Percentiles rank a stretch among this genome's conserved stretches.
These are phyloP conservation scores for Sebastes flavidus DNA, from an alignment of 2,797 vertebrate species.

Conservation along the genomic window DNA sequence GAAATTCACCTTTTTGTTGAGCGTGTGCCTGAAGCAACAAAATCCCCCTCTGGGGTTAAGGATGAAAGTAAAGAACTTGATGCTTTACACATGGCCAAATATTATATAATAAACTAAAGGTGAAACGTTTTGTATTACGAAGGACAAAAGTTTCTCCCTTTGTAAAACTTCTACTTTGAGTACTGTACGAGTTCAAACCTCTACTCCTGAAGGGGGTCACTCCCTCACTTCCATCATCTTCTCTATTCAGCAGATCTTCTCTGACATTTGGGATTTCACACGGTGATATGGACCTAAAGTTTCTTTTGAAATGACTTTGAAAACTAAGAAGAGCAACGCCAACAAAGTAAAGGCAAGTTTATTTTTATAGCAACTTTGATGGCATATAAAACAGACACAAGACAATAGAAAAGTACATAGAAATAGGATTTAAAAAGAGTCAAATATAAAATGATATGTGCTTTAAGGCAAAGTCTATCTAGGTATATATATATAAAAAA, in stretches of 20 bases:
- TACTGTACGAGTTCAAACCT: neutral
- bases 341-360: neutral
- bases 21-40: conserved; percentile 32
- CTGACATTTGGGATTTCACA: conserved; percentile 14
- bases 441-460: neutral
- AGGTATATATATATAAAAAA: neutral
- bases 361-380: neutral
- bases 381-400: neutral
- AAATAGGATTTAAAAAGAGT: neutral
- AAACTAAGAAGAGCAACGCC: neutral
- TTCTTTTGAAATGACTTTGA: neutral
- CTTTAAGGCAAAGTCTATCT: neutral
- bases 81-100: conserved; percentile 10
- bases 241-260: neutral
- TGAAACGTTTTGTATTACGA: neutral
- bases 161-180: conserved; percentile 1
- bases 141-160: neutral
- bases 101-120: neutral
- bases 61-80: conserved; percentile 23
- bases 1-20: conserved; percentile 30
- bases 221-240: neutral
- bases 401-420: neutral
- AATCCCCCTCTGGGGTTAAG: conserved; percentile 10
- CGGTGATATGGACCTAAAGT: neutral
- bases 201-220: neutral